Evolutionary conservation across 1,140 invertebrate species (phyloP).

Genomic region (Drosophila grimshawi): DNA sequence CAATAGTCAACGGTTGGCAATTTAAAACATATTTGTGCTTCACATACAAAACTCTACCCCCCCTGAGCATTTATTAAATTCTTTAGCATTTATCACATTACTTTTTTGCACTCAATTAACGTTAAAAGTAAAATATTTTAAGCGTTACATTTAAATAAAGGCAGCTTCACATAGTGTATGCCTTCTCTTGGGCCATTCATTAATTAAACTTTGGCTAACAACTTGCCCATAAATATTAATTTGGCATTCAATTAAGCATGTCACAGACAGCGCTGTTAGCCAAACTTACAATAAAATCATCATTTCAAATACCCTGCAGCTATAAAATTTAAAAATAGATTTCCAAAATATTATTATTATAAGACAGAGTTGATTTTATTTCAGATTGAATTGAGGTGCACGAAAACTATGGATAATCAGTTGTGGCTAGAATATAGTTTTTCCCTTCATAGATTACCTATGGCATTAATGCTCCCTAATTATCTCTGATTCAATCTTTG

Average conservation of each 20-base stretch:
- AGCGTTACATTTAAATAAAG: conserved; percentile 23
- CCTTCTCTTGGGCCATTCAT: conserved; percentile 49
- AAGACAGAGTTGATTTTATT: no score
- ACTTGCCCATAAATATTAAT: conserved; percentile 72
- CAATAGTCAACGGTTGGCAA: conserved; percentile 20
- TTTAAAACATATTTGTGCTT: conserved; percentile 48
- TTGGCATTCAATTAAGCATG: conserved; percentile 45
- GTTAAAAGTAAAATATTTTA: conserved; percentile 10
- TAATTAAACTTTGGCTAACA: conserved; percentile 57
- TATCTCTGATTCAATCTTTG: no score
- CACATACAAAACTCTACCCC: conserved; percentile 25
- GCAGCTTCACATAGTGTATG: not conserved
- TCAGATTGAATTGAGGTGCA: no score
- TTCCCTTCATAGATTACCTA: no score
- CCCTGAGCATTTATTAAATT: conserved; percentile 31
- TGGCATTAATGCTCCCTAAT: no score
- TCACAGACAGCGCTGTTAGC: not conserved
- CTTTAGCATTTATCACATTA: conserved; percentile 9
- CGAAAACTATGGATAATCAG: no score
- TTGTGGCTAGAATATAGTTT: no score
- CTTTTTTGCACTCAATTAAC: conserved; percentile 13
- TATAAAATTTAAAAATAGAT: no score
- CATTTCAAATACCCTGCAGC: not conserved
- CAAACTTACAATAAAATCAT: not conserved
- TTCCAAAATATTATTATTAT: no score